A percentile compares a stretch with the other conserved stretches of the same genome.
phyloP scores from a whole-genome alignment of 2,113 vertebrate genomes.

The Podarcis cretensis region DNA sequence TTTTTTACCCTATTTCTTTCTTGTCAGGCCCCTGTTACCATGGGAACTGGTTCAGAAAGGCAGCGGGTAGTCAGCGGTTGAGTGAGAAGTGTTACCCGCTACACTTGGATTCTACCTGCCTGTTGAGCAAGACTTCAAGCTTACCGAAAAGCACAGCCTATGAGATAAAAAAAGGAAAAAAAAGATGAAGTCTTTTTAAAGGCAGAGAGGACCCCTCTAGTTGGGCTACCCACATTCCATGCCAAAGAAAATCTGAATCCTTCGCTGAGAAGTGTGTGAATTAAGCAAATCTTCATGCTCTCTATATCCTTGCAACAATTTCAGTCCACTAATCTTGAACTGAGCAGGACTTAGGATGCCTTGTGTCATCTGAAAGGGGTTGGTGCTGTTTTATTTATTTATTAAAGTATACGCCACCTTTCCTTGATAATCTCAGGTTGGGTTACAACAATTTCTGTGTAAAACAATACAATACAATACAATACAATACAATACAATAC shows the following conservation, averaged over 20 bases:
- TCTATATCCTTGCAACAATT: background rate
- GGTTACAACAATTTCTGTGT: too few species aligned
- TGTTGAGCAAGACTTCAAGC: background rate
- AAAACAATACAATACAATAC: too few species aligned
- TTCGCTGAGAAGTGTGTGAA: background rate
- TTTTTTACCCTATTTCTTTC: constrained; percentile 41
- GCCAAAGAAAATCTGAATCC: background rate
- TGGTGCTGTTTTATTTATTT: too few species aligned
- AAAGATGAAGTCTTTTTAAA: background rate
- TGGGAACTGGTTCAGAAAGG: constrained; percentile 62
- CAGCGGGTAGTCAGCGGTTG: constrained; percentile 43
- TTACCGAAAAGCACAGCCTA: background rate
- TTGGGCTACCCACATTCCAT: background rate
- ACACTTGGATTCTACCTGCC: background rate
- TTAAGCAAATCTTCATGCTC: background rate
- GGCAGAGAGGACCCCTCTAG: background rate
- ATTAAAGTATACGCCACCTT: too few species aligned
- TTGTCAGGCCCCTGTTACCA: constrained; percentile 39
- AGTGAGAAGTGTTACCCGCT: background rate
- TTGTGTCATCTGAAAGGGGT: too few species aligned
- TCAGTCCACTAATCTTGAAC: background rate
- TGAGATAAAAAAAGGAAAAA: background rate
- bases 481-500: too few species aligned
- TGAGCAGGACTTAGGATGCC: background rate
- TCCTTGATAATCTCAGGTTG: too few species aligned